These are phyloP conservation scores for Falco rusticolus DNA, from an alignment of 2,797 vertebrate species.

Conservation along the genomic window DNA sequence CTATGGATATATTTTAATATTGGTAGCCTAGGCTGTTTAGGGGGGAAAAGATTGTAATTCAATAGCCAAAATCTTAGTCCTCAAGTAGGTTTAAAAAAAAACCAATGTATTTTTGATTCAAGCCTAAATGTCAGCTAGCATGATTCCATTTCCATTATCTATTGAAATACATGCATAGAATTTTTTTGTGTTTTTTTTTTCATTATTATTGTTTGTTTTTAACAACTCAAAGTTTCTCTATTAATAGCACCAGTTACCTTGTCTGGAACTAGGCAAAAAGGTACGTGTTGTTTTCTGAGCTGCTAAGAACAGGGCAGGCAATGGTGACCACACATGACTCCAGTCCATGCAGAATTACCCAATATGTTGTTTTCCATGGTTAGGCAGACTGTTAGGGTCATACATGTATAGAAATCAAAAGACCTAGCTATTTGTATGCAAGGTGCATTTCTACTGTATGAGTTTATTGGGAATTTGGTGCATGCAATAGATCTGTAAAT, in stretches of 20 bases:
- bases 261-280: background rate
- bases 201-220: background rate
- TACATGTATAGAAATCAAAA: background rate
- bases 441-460: background rate
- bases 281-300: background rate
- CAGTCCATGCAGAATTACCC: background rate
- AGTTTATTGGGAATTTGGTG: background rate
- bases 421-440: background rate
- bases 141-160: background rate
- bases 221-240: background rate
- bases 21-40: background rate
- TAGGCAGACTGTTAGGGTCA: background rate
- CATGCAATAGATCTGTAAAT: background rate
- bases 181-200: background rate
- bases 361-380: background rate
- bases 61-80: background rate
- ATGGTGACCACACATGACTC: background rate
- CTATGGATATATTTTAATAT: background rate
- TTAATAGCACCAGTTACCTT: background rate
- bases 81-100: background rate
- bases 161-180: slow-evolving; percentile 29
- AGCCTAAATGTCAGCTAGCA: background rate
- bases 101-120: background rate
- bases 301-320: background rate
- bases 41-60: background rate